Conservation (phyloP, 2,888 invertebrate genomes). For the Drepana falcataria region DNA sequence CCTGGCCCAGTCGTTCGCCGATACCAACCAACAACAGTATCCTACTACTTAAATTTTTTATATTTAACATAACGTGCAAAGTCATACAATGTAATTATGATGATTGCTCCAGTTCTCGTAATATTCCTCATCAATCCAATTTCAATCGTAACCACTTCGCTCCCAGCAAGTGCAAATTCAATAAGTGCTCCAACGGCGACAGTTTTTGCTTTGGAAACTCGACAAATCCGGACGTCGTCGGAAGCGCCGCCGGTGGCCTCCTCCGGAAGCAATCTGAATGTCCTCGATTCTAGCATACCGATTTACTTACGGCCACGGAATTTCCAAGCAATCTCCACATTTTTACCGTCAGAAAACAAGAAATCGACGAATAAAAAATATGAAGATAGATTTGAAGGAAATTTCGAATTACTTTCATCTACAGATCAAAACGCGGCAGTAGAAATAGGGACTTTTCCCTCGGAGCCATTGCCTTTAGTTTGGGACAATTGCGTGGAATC, state of each 20-base stretch:
- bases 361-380: constrained; percentile 40
- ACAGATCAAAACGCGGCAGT: constrained; percentile 24
- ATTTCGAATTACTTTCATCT: constrained; percentile 35
- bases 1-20: constrained; percentile 40
- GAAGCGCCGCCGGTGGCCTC: constrained; percentile 53
- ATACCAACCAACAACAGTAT: constrained; percentile 32
- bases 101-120: constrained; percentile 39
- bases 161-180: constrained; percentile 37
- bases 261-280: constrained; percentile 70
- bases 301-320: constrained; percentile 42
- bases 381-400: constrained; percentile 34
- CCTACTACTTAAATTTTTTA: constrained; percentile 7
- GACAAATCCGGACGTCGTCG: constrained; percentile 55
- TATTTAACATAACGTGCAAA: constrained; percentile 7
- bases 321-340: constrained; percentile 62
- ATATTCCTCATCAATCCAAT: constrained; percentile 44
- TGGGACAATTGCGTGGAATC: constrained; percentile 64
- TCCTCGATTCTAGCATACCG: constrained; percentile 33
- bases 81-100: constrained; percentile 41
- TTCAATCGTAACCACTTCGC: constrained; percentile 30
- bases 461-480: constrained; percentile 40
- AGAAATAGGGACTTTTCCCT: constrained; percentile 16
- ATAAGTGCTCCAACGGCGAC: constrained; percentile 31
- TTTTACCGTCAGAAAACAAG: constrained; percentile 43
- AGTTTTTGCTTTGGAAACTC: constrained; percentile 53